A percentile compares a stretch with the other conserved stretches of the same genome.
These are phyloP conservation scores for Macrophya annulata DNA, from an alignment of 2,888 invertebrate species.

Conservation along the genomic window DNA sequence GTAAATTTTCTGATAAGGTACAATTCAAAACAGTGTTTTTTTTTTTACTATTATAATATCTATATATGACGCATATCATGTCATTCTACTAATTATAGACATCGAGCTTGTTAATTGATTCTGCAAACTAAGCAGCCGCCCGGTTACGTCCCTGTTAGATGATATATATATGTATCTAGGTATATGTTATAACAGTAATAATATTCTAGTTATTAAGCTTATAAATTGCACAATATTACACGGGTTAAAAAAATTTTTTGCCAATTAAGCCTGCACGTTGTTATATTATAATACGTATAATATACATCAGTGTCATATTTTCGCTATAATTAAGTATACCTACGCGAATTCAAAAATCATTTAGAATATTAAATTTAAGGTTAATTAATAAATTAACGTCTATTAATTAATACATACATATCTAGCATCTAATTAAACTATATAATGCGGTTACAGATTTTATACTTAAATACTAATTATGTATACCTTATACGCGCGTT, in stretches of 20 bases:
- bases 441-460: too few relatives aligned
- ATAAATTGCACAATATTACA: slow-evolving; percentile 14
- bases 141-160: not conserved
- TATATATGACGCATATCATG: not conserved
- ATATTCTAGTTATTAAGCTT: slow-evolving; percentile 5
- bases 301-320: not conserved
- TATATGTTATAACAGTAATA: slow-evolving; percentile 28
- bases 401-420: too few relatives aligned
- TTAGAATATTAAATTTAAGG: not conserved
- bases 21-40: not conserved
- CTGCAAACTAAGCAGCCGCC: slow-evolving; percentile 36
- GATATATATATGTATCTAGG: not conserved
- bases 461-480: not conserved
- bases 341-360: not conserved
- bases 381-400: not conserved
- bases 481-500: not conserved
- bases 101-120: slow-evolving; percentile 42
- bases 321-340: too few relatives aligned
- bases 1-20: not conserved
- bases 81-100: slow-evolving; percentile 6
- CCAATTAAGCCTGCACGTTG: not conserved
- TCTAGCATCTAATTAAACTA: too few relatives aligned
- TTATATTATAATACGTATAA: not conserved
- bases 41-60: not conserved
- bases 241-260: not conserved